Base-by-base conservation (phyloP, 2,888 invertebrate genomes). In the Drymonia ruficornis region DNA sequence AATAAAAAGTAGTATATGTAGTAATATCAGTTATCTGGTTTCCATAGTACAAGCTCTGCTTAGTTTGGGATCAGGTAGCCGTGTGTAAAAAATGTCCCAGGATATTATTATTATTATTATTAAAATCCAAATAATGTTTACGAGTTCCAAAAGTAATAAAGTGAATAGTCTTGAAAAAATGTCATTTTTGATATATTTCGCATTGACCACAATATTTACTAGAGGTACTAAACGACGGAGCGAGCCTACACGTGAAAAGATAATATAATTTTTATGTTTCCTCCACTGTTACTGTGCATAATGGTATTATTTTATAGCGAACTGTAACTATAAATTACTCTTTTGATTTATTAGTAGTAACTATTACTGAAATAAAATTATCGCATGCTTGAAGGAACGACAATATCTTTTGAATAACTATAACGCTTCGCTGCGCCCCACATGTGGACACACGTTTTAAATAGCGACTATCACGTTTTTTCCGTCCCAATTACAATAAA, bases 201-300 rank as follows among this genome's bases (percentile, higher is more conserved):
- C 61, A 63, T 68, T 65, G 63, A 65, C 67, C 75, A 74, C 68
- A 69, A 72, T 67, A 72, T 67, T 76, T 72, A 77, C 73, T 72
- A 72, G 77, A 72, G 72, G 70, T 67, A 82, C 71, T 83, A 80
- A 84, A 84, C 75, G 74, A 77, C 70, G 70, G 69, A 76, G 78
- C 77, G 68, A 69, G 72, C 76, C 63, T 78, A 86, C 89, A 89
- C 87, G 88, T 90, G 86, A 86, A 83, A 83, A 81, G 83, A 83
- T 81, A 84, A 83, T 87, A 89, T 86, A 86, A 80, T 78, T 90
- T 88, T 91, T 87, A 90, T 87, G 86, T 81, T 87, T 87, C 84
- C 87, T 86, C 75, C 62, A 76, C 76, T 80, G 70, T 73, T 75
- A 74, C 68, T 75, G 61, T 70, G 61, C 67, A 75, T 76, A 76